Conservation (phyloP, 1,140 invertebrate species). For the Harpegnathos saltator region DNA sequence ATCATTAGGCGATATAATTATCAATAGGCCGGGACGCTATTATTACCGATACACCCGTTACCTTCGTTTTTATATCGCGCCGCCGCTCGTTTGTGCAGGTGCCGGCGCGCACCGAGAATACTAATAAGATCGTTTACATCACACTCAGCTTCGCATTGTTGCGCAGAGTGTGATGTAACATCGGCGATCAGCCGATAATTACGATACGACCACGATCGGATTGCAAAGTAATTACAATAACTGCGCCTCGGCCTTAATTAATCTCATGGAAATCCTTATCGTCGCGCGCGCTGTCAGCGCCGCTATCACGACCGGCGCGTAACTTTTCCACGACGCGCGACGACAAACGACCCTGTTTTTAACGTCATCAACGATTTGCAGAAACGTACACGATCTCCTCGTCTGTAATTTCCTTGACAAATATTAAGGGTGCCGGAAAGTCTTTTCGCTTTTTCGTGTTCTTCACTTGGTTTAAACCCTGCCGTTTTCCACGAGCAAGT, state of each 20-base stretch:
- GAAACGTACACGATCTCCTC: too few species aligned
- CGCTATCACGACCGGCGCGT: slow-evolving; percentile 8
- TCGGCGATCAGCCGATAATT: slow-evolving; percentile 71
- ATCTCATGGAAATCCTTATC: slow-evolving; percentile 64
- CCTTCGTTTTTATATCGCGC: slow-evolving; percentile 23
- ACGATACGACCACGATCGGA: slow-evolving; percentile 62
- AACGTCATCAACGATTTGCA: too few species aligned
- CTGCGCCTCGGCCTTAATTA: slow-evolving; percentile 67
- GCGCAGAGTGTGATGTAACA: slow-evolving; percentile 63
- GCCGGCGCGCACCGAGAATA: slow-evolving; percentile 51
- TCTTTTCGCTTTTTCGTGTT: too few species aligned
- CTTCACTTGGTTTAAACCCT: too few species aligned
- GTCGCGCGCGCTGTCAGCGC: slow-evolving; percentile 20
- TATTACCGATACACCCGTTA: slow-evolving; percentile 46
- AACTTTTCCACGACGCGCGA: slow-evolving; percentile 1
- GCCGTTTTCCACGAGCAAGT: too few species aligned
- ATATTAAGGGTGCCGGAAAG: too few species aligned
- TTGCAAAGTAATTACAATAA: slow-evolving; percentile 64
- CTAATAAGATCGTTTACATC: slow-evolving; percentile 74
- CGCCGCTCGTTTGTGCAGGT: slow-evolving; percentile 11
- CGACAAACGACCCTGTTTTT: not conserved
- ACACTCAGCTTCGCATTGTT: slow-evolving; percentile 45
- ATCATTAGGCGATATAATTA: slow-evolving; percentile 47
- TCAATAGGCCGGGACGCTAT: slow-evolving; percentile 21
- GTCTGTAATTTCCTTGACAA: too few species aligned